Base-by-base conservation (phyloP, 2,113 vertebrate species). In the Columba janthina region DNA sequence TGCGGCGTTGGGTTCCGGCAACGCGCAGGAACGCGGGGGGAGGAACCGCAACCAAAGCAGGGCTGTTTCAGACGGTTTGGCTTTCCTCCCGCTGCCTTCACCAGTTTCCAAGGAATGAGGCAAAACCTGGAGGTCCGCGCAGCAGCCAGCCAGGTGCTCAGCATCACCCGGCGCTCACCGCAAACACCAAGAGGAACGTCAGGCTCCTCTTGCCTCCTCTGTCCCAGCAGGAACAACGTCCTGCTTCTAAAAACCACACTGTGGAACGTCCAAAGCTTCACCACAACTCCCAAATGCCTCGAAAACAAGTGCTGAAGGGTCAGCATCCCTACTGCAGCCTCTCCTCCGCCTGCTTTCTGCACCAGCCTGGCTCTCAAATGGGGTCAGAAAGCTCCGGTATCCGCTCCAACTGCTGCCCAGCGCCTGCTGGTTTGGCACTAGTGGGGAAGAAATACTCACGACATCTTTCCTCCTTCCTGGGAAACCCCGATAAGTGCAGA, bases 341-440 rank as follows among this genome's bases (percentile, higher is more conserved):
- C 4, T 29, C 29, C n/a, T 40, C 17, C 2, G 38, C 8, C 24
- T 11, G 69, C 48, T 36, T 17, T 25, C 70, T 6, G 38, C 22
- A 7, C 13, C 17, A 13, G 9, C 51, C 64, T 4, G 18, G 25
- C 7, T 5, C 24, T 5, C 56, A 6, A 8, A 10, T 12, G 1
- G 10, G 25, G 22, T 2, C 28, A 29, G 80, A 28, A 40, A 40
- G 46, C 46, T 48, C 51, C 13, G 40, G 2, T 3, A 12, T 2
- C 61, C 2, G 14, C 26, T n/a, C 7, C 0, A 2, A 9, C 16
- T 1, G 20, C 31, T 7, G 8, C 9, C 1, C 1, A 6, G 77
- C 9, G 1, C 24, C 66, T 15, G 17, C 34, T 10, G 54, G 22
- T 8, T 3, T 2, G 48, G 3, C 29, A 4, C 57, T 0, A 78